These are phyloP conservation scores for Callopanchax toddi DNA, from an alignment of 2,113 vertebrate genomes.

Conservation along the genomic window DNA sequence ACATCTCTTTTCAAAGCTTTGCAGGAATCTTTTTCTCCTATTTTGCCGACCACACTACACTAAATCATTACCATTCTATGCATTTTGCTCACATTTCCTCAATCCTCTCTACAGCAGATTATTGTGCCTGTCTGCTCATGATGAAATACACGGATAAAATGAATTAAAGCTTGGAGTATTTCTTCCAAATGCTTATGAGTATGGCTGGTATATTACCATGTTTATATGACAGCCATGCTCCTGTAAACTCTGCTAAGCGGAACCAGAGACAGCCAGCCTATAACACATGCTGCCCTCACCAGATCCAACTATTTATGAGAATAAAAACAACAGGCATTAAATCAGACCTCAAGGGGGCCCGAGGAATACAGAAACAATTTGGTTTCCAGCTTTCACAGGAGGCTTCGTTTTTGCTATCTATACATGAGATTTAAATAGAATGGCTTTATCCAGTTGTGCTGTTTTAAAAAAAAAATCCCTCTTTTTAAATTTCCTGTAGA, in stretches of 20 bases:
- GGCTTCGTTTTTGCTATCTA: slow-evolving; percentile 28
- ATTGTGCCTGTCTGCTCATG: slow-evolving; percentile 53
- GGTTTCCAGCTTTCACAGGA: slow-evolving; percentile 26
- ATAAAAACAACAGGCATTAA: slow-evolving; percentile 79
- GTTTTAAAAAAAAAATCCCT: not conserved
- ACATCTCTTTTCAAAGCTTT: not conserved
- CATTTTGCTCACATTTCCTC: slow-evolving; percentile 19
- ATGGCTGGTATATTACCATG: slow-evolving; percentile 75
- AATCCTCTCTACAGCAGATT: slow-evolving; percentile 56
- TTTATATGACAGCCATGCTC: slow-evolving; percentile 78
- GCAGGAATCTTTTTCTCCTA: not conserved
- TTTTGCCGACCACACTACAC: not conserved
- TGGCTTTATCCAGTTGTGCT: not conserved
- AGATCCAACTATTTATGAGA: slow-evolving; percentile 74
- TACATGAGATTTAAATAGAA: not conserved
- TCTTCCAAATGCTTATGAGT: slow-evolving; percentile 66
- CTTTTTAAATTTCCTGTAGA: too few relatives aligned
- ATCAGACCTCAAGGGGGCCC: slow-evolving; percentile 68
- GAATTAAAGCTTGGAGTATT: slow-evolving; percentile 64
- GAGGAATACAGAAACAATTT: slow-evolving; percentile 25
- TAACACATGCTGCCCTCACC: slow-evolving; percentile 71
- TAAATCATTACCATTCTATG: slow-evolving; percentile 34
- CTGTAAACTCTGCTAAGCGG: slow-evolving; percentile 70
- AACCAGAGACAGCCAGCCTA: slow-evolving; percentile 63
- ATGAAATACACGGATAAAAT: slow-evolving; percentile 69